Base-by-base conservation (phyloP, 1,140 invertebrate species). In the Pseudomyrmex concolor region DNA sequence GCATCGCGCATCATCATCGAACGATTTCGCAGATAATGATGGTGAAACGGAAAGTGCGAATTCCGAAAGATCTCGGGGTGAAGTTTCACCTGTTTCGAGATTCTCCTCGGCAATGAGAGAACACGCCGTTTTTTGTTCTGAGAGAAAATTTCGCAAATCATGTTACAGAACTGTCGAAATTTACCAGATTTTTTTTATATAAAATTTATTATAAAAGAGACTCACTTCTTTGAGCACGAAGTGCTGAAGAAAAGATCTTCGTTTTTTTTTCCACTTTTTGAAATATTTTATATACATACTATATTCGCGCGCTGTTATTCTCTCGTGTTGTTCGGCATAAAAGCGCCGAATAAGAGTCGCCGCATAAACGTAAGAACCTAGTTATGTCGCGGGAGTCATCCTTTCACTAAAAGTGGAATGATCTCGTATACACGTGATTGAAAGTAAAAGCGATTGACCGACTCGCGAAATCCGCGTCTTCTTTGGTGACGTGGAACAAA, bases 31-130 rank as follows among this genome's bases (percentile, higher is more conserved):
- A 8, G 8, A 71, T 86, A 77, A 77, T 74, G 55, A 45, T 54
- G 34, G 72, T 84, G 86, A 89, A 86, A 89, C 81, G 48, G 84
- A 89, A 89, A 89, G 87, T 86, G 80, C 17, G 55, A 85, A 72
- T 87, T 72, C 51, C 45, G 54, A 55, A 48, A 81, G 86, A 86
- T 85, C 85, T 25, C n/a, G 8, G 19, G 72, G 84, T 83, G 54
- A 81, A 76, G 50, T 87, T 89, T 89, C 86, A 84, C 87, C 57
- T 48, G 64, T 34, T n/a, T n/a, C 48, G 72, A 34, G 34, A 66
- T 84, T 12, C 78, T 57, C 15, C 50, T 54, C 10, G 17, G 50
- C 63, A 43, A 54, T 67, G 67, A 72, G n/a, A 55, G 13, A 64
- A 43, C 76, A 68, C 51, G 43, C 73, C 51, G 17, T 17, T 59